A percentile compares a stretch with the other conserved stretches of the same genome.
phyloP scores from a whole-genome alignment of 2,113 vertebrate species.

The Rhodinocichla rosea region DNA sequence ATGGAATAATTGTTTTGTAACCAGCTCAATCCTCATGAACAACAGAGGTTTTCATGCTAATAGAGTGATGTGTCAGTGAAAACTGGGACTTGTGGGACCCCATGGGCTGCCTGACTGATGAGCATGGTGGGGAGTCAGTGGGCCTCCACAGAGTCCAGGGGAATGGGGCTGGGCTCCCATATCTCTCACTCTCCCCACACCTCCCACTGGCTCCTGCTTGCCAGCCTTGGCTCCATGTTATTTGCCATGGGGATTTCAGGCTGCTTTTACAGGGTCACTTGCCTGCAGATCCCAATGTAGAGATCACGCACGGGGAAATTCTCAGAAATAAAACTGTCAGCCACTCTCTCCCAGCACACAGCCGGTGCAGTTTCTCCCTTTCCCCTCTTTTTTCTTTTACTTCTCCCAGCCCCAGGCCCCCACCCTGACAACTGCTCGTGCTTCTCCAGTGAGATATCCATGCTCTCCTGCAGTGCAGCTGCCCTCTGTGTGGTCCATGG shows the following conservation, averaged over 20 bases:
- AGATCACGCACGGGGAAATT: slow-evolving; percentile 6
- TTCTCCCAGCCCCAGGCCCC: no score
- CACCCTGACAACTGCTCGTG: background rate
- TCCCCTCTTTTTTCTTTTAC: background rate
- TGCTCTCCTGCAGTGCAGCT: background rate
- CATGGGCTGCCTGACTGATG: rapidly evolving
- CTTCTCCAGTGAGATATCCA: background rate
- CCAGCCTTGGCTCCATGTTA: background rate
- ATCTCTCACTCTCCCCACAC: background rate
- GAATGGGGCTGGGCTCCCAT: background rate
- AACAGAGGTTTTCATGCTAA: background rate
- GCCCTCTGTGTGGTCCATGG: background rate
- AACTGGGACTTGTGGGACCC: background rate
- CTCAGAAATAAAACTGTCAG: slow-evolving; percentile 54
- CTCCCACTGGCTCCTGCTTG: background rate
- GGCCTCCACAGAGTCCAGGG: background rate
- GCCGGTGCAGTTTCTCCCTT: background rate
- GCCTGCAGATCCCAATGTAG: background rate
- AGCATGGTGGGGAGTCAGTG: rapidly evolving
- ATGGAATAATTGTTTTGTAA: background rate
- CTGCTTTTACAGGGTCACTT: slow-evolving; percentile 29
- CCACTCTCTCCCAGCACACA: background rate
- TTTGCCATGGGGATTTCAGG: slow-evolving; percentile 52
- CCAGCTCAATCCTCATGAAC: background rate
- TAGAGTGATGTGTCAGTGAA: background rate